A percentile compares a stretch with the other conserved stretches of the same genome.
Evolutionary conservation across 2,113 vertebrate genomes (phyloP).

Genomic region (Rhipidura dahli): DNA sequence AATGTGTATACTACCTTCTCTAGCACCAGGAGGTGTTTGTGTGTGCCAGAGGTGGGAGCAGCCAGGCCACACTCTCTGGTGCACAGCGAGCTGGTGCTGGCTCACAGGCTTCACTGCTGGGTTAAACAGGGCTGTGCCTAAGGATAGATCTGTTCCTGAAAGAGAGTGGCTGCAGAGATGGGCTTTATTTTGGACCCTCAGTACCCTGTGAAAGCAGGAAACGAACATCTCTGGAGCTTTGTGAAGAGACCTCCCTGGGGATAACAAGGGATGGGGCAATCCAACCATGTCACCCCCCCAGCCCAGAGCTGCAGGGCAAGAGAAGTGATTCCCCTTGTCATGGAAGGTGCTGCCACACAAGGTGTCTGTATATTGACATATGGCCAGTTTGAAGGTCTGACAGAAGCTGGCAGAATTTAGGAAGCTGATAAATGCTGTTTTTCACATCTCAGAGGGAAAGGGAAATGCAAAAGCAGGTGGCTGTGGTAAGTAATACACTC

Average conservation of each 20-base stretch:
- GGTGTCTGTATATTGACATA: not conserved
- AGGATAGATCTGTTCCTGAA: not conserved
- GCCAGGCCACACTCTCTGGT: not conserved
- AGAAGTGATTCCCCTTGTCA: not conserved
- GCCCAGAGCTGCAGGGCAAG: not conserved
- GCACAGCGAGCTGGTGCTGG: not conserved
- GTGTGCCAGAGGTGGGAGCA: not conserved
- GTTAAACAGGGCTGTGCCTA: not conserved
- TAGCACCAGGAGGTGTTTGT: not conserved
- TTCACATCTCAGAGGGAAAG: not conserved
- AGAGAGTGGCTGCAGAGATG: not conserved
- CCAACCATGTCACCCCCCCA: not conserved
- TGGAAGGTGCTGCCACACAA: not conserved
- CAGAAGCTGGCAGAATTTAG: not conserved
- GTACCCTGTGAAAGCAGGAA: not conserved
- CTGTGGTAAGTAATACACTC: not conserved
- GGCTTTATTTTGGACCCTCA: not conserved
- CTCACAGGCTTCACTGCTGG: not conserved
- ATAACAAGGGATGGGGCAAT: not conserved
- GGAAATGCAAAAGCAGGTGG: not conserved
- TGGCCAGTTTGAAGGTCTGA: not conserved
- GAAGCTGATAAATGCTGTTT: not conserved
- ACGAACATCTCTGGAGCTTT: rapidly evolving
- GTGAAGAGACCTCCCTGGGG: not conserved
- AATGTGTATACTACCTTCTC: not conserved